Percentiles rank a stretch among this genome's conserved stretches.
Conservation (phyloP, 2,888 invertebrate species). For the Caenorhabditis wallacei region DNA sequence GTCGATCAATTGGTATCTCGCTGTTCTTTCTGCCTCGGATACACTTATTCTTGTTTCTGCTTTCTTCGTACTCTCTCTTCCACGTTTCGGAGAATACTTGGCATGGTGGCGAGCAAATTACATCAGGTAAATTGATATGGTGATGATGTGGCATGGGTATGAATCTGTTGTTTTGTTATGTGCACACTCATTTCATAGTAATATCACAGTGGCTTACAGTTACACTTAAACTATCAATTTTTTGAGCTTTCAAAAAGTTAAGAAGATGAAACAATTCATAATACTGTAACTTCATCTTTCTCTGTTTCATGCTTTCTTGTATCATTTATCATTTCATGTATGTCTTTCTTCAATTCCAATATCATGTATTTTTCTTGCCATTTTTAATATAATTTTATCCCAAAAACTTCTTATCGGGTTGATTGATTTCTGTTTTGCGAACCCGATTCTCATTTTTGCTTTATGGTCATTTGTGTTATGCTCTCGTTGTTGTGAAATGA, state of each 20-base stretch:
- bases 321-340: not conserved
- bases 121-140: constrained; percentile 70
- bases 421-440: too few species aligned
- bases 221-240: not conserved
- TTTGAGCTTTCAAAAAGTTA: not conserved
- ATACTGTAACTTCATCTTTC: not conserved
- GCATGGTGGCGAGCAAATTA: constrained; percentile 76
- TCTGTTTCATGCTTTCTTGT: not conserved
- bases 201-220: too few species aligned
- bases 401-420: too few species aligned
- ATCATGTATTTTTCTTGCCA: not conserved
- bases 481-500: too few species aligned
- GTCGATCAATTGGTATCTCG: constrained; percentile 81
- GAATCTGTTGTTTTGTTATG: not conserved
- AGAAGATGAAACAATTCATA: too few species aligned
- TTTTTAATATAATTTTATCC: too few species aligned
- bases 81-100: constrained; percentile 78
- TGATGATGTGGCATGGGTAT: constrained; percentile 1
- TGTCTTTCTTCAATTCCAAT: not conserved
- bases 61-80: constrained; percentile 80
- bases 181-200: too few species aligned
- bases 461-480: too few species aligned
- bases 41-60: constrained; percentile 79
- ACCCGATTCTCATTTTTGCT: too few species aligned
- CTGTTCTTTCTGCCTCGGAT: constrained; percentile 78